Evolutionary conservation across 2,113 vertebrate genomes (phyloP), one percentile per base, ranked within the genome.

Genomic region (Aphelocoma coerulescens): DNA sequence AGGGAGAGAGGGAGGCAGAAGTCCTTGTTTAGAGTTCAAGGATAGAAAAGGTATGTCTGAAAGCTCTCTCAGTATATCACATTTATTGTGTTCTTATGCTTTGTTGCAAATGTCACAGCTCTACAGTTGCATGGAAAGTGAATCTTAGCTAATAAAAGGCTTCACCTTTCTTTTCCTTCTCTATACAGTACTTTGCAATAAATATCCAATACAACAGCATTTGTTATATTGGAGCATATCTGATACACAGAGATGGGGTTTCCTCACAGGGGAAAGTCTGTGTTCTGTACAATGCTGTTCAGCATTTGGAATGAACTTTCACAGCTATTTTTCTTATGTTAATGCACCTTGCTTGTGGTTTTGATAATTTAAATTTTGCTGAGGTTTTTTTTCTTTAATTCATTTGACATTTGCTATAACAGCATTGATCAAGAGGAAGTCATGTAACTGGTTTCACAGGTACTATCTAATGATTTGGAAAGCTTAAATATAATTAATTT

Each of bases 1-100:
- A 26, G 35, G 69, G 74, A 93, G 75, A 78, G 85, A 85, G 57
- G 30, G 62, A 94, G 67, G 54, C 46, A 88, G 71, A 30, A 97
- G 94, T 92, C 93, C 80, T 96, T 95, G 91, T 93, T 95, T 97
- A 74, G 96, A 92, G 94, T 96, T 96, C 95, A 97, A 94, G 93
- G 95, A 85, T 85, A 95, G 91, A 85, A 96, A 96, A 93, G 71
- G 63, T 72, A 85, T 65, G 88, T 90, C 51, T 79, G 93, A 63
- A 88, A 91, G 63, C 55, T 37, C 78, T 55, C 80, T 79, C 90
- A 85, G 21, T 97, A 95, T 89, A 96, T 96, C 92, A 97, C 86
- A 89, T 96, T 96, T 96, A 93, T 92, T 94, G 84, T 96, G 77
- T 89, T 96, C 95, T 87, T 80, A 87, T 58, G 86, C 84, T 95